These are phyloP conservation scores for Teleiodes luculella DNA, from an alignment of 2,888 invertebrate genomes.

Conservation along the genomic window DNA sequence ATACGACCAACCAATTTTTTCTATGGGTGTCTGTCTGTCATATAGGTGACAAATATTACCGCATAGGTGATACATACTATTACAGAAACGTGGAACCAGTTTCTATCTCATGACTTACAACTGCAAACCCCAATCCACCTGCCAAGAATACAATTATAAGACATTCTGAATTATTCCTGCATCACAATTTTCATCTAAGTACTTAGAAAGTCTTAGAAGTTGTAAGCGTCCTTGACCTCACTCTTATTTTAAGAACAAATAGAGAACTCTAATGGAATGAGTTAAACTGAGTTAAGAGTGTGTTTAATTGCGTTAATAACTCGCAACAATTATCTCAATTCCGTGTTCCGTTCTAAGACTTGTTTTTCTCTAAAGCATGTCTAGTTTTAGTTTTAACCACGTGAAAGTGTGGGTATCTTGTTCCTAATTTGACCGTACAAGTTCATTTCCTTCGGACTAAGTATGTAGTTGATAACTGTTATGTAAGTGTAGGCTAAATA, in stretches of 20 bases:
- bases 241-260: not conserved
- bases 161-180: too few relatives aligned
- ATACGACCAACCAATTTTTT: too few relatives aligned
- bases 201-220: too few relatives aligned
- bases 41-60: too few relatives aligned
- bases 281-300: not conserved
- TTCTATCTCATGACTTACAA: too few relatives aligned
- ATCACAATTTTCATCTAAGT: too few relatives aligned
- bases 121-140: too few relatives aligned
- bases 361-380: conserved; percentile 19
- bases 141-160: too few relatives aligned
- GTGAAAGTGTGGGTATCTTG: not conserved
- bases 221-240: not conserved
- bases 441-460: not conserved
- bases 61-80: too few relatives aligned
- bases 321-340: conserved; percentile 13
- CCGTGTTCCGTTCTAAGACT: conserved; percentile 19
- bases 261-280: not conserved
- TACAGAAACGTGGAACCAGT: too few relatives aligned
- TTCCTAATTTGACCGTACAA: not conserved
- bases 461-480: not conserved
- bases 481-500: too few relatives aligned
- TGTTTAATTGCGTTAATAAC: conserved; percentile 2
- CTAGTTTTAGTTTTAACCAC: conserved; percentile 12
- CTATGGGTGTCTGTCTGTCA: too few relatives aligned